Evolutionary conservation across 2,797 vertebrate species (phyloP), one percentile per base, ranked within the genome.

Genomic region (Gastrophryne carolinensis): DNA sequence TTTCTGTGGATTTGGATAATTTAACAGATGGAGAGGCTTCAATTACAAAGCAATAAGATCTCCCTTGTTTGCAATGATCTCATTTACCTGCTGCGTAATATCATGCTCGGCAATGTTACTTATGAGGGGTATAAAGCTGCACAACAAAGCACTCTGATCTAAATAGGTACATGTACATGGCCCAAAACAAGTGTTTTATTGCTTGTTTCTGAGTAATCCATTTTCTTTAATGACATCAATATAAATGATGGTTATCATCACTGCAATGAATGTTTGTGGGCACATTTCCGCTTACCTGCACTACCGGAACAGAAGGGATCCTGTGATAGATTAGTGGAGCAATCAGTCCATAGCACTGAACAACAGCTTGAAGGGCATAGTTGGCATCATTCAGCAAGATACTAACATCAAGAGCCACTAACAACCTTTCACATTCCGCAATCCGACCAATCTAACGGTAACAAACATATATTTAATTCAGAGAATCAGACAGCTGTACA

Each of bases 261-360:
- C n/a, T 21, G 66, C 13, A 24, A 41, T 53, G 32, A 13, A 56
- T 29, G 9, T 57, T 26, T 57, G 17, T 26, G 37, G 19, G 10
- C n/a, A 50, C 32, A 64, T 71, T 65, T 65, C 61, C 60, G 27
- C 86, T 89, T 80, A 98, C 97, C 94, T 98, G 89, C 70, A 94
- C 83, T 27, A 91, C 87, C 44, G 90, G 85, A 15, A 93, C 81
- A 68, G 90, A 90, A 69, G 84, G 77, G 68, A 98, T 91, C 83
- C 92, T 94, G 87, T 97, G 92, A 82, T 93, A 98, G 81, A 98
- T 93, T 41, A 98, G 79, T 21, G 97, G 96, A 64, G 88, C 87
- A 29, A 99, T 88, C 61, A 99, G 93, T 32, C 92, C 90, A 0
- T 98, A 99, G 81, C 95, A 98, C 27, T 85, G 90, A 56, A 94